These are phyloP conservation scores for Eupleurogrammus muticus DNA, from an alignment of 2,797 vertebrate genomes.

Conservation along the genomic window DNA sequence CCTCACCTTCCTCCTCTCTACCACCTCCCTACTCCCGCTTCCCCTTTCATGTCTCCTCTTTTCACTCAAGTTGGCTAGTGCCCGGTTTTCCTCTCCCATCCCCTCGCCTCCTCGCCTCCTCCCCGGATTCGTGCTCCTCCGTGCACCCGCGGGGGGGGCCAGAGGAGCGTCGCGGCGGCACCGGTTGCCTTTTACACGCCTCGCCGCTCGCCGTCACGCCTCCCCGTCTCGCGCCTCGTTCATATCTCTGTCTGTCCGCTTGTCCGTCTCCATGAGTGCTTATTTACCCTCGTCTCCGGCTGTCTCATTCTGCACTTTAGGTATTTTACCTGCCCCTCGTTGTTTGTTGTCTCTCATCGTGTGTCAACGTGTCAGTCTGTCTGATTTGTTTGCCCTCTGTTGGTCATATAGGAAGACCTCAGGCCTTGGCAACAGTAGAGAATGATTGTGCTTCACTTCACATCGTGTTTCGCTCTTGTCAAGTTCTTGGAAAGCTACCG, in stretches of 20 bases:
- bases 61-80: constrained; percentile 62
- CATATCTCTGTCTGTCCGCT: constrained; percentile 57
- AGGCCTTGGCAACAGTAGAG: no score
- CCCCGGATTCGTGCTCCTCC: constrained; percentile 49
- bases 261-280: constrained; percentile 46
- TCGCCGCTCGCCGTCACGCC: constrained; percentile 61
- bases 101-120: constrained; percentile 38
- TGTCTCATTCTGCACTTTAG: constrained; percentile 29
- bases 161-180: constrained; percentile 51
- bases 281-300: constrained; percentile 36
- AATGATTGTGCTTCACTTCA: no score
- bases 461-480: no score
- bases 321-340: constrained; percentile 11
- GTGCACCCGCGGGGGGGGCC: constrained; percentile 53
- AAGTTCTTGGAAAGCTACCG: no score
- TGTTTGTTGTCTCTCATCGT: background rate
- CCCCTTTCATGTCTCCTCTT: constrained; percentile 58
- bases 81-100: constrained; percentile 24
- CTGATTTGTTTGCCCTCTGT: no score
- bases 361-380: no score
- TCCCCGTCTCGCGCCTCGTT: constrained; percentile 62
- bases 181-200: constrained; percentile 74
- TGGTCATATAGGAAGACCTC: no score
- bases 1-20: constrained; percentile 15
- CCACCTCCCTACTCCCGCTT: constrained; percentile 21